Evolutionary conservation across 2,797 vertebrate genomes (phyloP).

Genomic region (Alcedo quadribrachys): DNA sequence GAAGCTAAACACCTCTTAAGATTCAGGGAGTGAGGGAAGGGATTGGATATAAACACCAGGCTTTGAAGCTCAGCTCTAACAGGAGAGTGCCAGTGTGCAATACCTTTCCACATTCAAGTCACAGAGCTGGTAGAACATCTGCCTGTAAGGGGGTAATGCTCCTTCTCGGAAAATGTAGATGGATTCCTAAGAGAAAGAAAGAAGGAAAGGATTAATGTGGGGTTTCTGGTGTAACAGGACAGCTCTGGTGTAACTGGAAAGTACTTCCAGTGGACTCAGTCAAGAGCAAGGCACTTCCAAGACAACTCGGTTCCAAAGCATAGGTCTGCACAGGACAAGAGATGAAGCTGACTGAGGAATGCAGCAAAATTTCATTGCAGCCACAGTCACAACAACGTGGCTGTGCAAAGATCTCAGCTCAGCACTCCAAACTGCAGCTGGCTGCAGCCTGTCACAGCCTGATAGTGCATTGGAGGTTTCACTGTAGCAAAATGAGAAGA

Average conservation of each 20-base stretch:
- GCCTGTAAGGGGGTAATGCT: slow-evolving; percentile 93
- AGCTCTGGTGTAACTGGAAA: neutral
- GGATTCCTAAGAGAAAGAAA: slow-evolving; percentile 81
- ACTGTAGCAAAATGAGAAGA: neutral
- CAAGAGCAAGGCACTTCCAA: neutral
- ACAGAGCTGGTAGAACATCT: slow-evolving; percentile 99
- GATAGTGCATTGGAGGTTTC: neutral
- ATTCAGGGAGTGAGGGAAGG: neutral
- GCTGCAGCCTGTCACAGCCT: neutral
- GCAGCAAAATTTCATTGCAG: neutral
- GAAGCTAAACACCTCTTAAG: neutral
- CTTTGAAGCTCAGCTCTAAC: neutral
- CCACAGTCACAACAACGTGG: neutral
- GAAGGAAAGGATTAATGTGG: neutral
- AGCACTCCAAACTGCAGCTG: neutral
- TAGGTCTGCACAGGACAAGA: neutral
- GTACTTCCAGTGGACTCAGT: neutral
- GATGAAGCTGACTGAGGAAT: neutral
- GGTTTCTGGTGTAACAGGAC: neutral
- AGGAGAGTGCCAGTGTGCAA: neutral
- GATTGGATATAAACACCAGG: neutral
- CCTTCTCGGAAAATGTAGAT: slow-evolving; percentile 91
- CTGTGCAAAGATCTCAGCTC: neutral
- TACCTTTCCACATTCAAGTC: slow-evolving; percentile 93
- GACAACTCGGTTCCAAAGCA: neutral